phyloP scores from a whole-genome alignment of 2,797 vertebrate genomes.

The Poeciliopsis gracilis region DNA sequence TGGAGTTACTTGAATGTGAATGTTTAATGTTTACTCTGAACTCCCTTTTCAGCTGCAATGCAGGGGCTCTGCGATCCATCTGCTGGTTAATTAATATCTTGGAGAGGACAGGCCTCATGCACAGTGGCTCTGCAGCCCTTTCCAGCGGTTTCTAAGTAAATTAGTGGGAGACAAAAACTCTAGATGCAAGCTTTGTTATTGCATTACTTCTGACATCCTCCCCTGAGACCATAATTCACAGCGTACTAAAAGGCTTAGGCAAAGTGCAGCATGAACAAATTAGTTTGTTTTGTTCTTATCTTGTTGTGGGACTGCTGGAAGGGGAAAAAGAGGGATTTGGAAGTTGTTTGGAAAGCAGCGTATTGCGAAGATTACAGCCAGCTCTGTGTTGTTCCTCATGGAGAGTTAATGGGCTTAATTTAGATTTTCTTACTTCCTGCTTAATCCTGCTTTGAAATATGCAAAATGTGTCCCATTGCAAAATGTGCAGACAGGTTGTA shows the following conservation, averaged over 20 bases:
- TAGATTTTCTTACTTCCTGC: conserved; percentile 25
- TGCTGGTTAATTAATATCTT: conserved; percentile 75
- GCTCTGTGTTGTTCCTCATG: conserved; percentile 49
- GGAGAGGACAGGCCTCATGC: conserved; percentile 72
- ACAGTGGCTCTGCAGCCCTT: conserved; percentile 66
- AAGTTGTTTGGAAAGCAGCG: conserved; percentile 52
- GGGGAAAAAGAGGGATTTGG: conserved; percentile 42
- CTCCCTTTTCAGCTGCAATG: conserved; percentile 21
- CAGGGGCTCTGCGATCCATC: conserved; percentile 55
- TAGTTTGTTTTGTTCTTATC: conserved; percentile 69
- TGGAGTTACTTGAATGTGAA: not conserved
- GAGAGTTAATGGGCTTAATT: conserved; percentile 58
- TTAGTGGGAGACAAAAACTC: conserved; percentile 80
- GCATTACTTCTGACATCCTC: conserved; percentile 69
- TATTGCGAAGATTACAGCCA: conserved; percentile 52
- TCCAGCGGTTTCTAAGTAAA: conserved; percentile 78
- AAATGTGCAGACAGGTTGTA: not conserved
- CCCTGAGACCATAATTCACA: conserved; percentile 67
- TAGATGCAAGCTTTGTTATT: conserved; percentile 75
- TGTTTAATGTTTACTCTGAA: conserved; percentile 5
- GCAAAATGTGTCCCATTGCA: conserved; percentile 16
- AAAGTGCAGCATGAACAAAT: conserved; percentile 69
- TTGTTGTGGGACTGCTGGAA: conserved; percentile 41
- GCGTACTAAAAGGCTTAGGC: conserved; percentile 62
- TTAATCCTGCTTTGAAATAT: conserved; percentile 41